Evolutionary conservation across 92 coral and sea anemone genomes (phyloP).

Genomic region (Blastomussa wellsi): DNA sequence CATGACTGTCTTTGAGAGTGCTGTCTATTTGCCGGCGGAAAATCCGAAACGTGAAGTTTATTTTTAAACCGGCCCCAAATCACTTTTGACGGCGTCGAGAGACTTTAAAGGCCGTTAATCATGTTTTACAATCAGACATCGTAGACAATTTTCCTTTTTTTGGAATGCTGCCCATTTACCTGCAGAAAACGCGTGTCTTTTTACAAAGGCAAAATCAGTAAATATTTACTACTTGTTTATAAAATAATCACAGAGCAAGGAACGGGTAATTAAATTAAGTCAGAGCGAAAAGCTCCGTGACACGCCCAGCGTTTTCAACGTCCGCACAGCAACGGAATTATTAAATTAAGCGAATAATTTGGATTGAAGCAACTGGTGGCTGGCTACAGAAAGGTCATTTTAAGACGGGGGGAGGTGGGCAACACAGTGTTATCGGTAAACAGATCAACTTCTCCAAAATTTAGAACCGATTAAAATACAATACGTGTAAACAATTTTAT

Average conservation of each 20-base stretch:
- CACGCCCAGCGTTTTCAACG: not conserved
- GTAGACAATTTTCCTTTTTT: not conserved
- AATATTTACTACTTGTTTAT: not conserved
- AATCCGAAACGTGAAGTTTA: too few species aligned
- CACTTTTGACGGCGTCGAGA: not conserved
- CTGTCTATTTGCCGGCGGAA: too few species aligned
- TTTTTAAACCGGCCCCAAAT: too few species aligned
- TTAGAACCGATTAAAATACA: not conserved
- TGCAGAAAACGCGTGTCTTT: not conserved
- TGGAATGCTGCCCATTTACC: not conserved
- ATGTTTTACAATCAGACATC: not conserved
- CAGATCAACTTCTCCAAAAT: not conserved
- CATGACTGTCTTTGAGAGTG: too few species aligned
- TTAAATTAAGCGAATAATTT: not conserved
- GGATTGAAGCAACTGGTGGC: constrained; percentile 7
- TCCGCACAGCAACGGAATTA: constrained; percentile 12
- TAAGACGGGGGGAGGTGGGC: not conserved
- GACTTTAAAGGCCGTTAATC: not conserved
- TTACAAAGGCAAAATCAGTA: not conserved
- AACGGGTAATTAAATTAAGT: not conserved
- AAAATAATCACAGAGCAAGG: not conserved
- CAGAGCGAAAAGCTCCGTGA: not conserved
- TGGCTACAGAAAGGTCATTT: not conserved
- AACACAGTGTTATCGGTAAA: not conserved
- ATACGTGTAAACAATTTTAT: not conserved